Base-by-base conservation (phyloP, 2,888 invertebrate species). In the Trissonchulus sp. region DNA sequence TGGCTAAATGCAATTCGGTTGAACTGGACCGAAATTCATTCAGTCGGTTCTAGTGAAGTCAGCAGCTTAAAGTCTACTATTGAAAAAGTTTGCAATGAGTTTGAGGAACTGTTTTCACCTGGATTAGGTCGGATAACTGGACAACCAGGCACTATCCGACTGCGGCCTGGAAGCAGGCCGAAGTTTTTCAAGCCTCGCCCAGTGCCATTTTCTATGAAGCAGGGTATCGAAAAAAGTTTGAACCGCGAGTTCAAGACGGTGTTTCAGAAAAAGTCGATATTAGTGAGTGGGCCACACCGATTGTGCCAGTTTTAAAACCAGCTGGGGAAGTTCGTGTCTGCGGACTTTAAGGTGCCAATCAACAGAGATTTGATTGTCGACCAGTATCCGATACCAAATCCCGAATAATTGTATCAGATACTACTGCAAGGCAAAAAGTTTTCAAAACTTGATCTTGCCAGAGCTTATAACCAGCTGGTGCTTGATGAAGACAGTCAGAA, bases 401-500 rank as follows among this genome's bases (percentile, higher is more conserved):
- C 65, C 15, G 72, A 74, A 2, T 75, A 79, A 36, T 23, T 78
- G 31, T 73, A 76, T 23, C 65, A 74, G n/a, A 69, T 31, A 34
- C n/a, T 65, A 34, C 31, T 30, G 8, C 31, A 34, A 8, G 65
- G 65, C n/a, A n/a, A n/a, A n/a, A n/a, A n/a, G n/a, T n/a, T n/a
- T n/a, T n/a, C n/a, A n/a, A n/a, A n/a, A n/a, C n/a, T n/a, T n/a
- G n/a, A n/a, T n/a, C n/a, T n/a, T n/a, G n/a, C n/a, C n/a, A n/a
- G n/a, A n/a, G n/a, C n/a, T n/a, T n/a, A n/a, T 18, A 18, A 18
- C 15, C 48, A 48, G 48, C 48, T 48, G 8, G 15, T 23, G 18
- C 15, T 48, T 15, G 48, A 8, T 15, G 48, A 48, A 23, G 48
- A 48, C 15, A 18, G 15, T 48, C 48, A 71, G 35, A 71, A 31